A percentile compares a stretch with the other conserved stretches of the same genome.
Evolutionary conservation across 2,797 vertebrate species (phyloP).

Genomic region (Tragopan temminckii): DNA sequence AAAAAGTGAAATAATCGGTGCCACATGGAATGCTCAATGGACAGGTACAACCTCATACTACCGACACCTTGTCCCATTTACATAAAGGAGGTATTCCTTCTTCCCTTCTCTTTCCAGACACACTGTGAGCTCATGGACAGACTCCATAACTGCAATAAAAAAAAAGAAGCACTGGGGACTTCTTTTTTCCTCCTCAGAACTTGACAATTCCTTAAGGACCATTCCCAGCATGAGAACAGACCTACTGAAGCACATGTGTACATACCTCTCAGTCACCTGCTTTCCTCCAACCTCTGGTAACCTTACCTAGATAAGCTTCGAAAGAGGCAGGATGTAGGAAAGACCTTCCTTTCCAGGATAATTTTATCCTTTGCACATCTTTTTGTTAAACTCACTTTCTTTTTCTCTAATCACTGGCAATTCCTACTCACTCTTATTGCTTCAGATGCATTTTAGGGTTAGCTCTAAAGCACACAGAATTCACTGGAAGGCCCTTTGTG

Average conservation of each 20-base stretch:
- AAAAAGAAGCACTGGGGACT: neutral
- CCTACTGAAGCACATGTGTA: neutral
- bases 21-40: fast-evolving
- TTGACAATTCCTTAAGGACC: neutral
- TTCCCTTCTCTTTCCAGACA: neutral
- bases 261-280: neutral
- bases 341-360: neutral
- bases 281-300: neutral
- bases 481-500: neutral
- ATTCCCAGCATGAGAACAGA: neutral
- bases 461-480: neutral
- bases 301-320: neutral
- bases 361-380: neutral
- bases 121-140: neutral
- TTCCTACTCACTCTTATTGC: neutral
- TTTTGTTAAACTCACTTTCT: neutral
- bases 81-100: neutral
- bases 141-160: neutral
- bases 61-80: neutral
- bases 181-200: neutral
- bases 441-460: neutral
- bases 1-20: neutral
- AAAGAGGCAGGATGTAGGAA: neutral
- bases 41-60: neutral
- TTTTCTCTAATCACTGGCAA: neutral